A percentile compares a stretch with the other conserved stretches of the same genome.
These are phyloP conservation scores for Philaethria dido DNA, from an alignment of 2,888 invertebrate genomes.

Conservation along the genomic window DNA sequence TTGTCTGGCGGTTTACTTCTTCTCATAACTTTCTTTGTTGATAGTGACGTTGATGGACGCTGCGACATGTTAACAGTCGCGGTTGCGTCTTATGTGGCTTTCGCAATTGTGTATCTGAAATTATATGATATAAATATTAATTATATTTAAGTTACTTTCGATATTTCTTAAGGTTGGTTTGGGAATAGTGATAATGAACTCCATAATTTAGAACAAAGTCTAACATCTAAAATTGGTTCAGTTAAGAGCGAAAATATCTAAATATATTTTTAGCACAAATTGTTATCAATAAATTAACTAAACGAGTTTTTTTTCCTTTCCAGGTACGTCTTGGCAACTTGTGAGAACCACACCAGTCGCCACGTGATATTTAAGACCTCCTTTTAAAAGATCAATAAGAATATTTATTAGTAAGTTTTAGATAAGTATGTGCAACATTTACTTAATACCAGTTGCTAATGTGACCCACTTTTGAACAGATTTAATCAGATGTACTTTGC, in stretches of 20 bases:
- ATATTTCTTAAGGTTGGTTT: no score
- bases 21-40: conserved; percentile 61
- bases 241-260: no score
- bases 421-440: not conserved
- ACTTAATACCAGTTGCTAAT: not conserved
- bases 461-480: not conserved
- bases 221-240: no score
- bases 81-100: conserved; percentile 41
- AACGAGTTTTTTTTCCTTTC: not conserved
- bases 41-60: conserved; percentile 54
- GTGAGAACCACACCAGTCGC: no score
- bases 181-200: not conserved
- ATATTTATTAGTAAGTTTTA: not conserved
- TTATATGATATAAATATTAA: conserved; percentile 20
- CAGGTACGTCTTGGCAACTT: not conserved
- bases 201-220: no score
- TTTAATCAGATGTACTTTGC: not conserved
- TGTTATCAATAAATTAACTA: not conserved
- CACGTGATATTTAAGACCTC: not conserved
- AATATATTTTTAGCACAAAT: no score
- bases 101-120: conserved; percentile 42
- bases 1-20: conserved; percentile 76
- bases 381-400: not conserved
- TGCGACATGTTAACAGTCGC: conserved; percentile 69
- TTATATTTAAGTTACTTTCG: not conserved